Evolutionary conservation across 2,113 vertebrate genomes (phyloP).

Genomic region (Phasianus colchicus): DNA sequence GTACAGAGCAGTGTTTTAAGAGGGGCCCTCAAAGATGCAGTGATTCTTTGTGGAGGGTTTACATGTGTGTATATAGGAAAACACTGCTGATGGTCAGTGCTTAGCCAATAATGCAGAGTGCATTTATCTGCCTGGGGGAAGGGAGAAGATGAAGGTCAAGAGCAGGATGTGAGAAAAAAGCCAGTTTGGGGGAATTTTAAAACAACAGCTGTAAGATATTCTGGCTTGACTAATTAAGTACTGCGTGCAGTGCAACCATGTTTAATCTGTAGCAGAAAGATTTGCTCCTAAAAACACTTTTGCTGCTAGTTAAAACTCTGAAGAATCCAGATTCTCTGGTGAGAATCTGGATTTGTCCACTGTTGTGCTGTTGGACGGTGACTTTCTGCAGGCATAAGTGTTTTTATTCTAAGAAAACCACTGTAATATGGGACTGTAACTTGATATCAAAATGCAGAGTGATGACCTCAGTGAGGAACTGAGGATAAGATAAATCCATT

Average conservation of each 20-base stretch:
- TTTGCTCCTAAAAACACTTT: neutral
- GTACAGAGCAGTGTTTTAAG: neutral
- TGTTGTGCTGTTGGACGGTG: neutral
- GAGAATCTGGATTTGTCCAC: neutral
- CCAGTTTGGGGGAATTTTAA: neutral
- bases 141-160: neutral
- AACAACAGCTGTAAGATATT: neutral
- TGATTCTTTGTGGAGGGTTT: neutral
- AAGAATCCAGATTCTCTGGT: neutral
- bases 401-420: neutral
- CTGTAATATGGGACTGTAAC: neutral
- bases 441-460: neutral
- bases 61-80: neutral
- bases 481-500: neutral
- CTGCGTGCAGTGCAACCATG: neutral
- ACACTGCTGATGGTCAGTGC: neutral
- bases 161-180: neutral
- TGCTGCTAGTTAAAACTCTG: neutral
- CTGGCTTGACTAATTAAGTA: neutral
- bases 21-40: neutral
- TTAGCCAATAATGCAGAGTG: neutral
- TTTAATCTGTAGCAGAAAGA: neutral
- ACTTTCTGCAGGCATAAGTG: rapidly evolving
- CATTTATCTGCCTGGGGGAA: neutral
- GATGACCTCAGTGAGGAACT: neutral